Evolutionary conservation across 2,797 vertebrate genomes (phyloP).

Genomic region (Sparus aurata): DNA sequence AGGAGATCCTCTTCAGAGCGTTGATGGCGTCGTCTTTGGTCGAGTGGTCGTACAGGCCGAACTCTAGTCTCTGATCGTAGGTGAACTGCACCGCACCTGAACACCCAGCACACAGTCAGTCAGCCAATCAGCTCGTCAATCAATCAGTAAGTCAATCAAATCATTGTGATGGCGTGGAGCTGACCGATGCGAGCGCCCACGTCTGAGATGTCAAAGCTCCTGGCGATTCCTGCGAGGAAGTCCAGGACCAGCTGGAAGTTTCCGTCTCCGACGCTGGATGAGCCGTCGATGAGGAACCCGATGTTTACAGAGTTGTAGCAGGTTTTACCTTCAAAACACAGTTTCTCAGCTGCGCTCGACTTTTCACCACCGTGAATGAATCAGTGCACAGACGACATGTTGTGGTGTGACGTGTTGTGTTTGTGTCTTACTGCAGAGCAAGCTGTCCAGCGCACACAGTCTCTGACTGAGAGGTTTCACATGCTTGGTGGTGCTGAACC

Average conservation of each 20-base stretch:
- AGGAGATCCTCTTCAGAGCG: constrained; percentile 88
- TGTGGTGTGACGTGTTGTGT: not conserved
- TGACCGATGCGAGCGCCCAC: constrained; percentile 89
- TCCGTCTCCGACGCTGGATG: constrained; percentile 92
- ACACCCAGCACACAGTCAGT: constrained; percentile 7
- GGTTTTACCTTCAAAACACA: constrained; percentile 82
- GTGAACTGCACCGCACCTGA: constrained; percentile 93
- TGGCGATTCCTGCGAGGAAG: constrained; percentile 88
- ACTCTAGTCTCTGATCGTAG: constrained; percentile 92
- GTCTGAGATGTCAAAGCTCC: constrained; percentile 93
- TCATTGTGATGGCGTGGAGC: not conserved
- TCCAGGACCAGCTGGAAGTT: constrained; percentile 93
- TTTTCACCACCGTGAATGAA: not conserved
- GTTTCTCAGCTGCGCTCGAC: not conserved
- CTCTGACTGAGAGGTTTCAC: constrained; percentile 93
- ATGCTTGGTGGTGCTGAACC: constrained; percentile 95
- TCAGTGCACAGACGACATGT: too few species aligned
- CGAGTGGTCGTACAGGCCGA: constrained; percentile 87
- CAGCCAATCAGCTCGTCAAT: not conserved
- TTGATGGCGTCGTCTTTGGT: constrained; percentile 87
- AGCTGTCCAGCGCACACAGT: constrained; percentile 89
- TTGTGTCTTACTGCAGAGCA: constrained; percentile 90
- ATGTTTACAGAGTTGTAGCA: constrained; percentile 97
- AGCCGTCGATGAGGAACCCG: constrained; percentile 95
- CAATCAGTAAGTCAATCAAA: not conserved